Percentiles rank a stretch among this genome's conserved stretches.
Evolutionary conservation across 2,797 vertebrate genomes (phyloP).

Genomic region (Salmo trutta): DNA sequence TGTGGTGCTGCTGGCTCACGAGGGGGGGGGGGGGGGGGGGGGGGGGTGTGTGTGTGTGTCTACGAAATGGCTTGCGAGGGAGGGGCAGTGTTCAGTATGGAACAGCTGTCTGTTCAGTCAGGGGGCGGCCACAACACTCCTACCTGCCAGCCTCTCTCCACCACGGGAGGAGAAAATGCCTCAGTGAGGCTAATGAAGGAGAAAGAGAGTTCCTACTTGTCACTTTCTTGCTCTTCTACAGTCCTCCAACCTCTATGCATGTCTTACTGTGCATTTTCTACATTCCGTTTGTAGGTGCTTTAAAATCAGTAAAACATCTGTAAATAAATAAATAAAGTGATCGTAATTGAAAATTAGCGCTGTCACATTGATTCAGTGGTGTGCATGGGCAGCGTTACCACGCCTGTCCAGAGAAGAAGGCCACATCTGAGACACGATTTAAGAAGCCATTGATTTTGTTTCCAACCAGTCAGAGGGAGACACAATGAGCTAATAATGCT

Average conservation of each 20-base stretch:
- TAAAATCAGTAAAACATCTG: conserved; percentile 36
- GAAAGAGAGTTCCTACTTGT: neutral
- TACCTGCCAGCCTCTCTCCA: neutral
- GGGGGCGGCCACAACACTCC: conserved; percentile 20
- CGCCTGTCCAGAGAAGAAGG: conserved; percentile 46
- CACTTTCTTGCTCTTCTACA: conserved; percentile 11
- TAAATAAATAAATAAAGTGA: conserved; percentile 50
- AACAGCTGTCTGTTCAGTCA: conserved; percentile 48
- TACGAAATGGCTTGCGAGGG: conserved; percentile 17
- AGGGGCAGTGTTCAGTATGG: conserved; percentile 26
- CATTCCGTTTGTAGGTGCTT: conserved; percentile 14
- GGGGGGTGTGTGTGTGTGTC: neutral
- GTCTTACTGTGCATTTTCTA: neutral
- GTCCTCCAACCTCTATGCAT: neutral
- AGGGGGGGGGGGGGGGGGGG: conserved; percentile 19
- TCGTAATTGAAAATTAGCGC: conserved; percentile 51
- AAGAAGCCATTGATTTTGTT: conserved; percentile 58
- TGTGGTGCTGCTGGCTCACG: conserved; percentile 42
- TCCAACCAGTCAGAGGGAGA: conserved; percentile 39
- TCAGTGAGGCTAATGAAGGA: conserved; percentile 18
- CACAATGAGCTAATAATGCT: conserved; percentile 51
- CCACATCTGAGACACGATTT: conserved; percentile 46
- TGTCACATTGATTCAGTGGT: conserved; percentile 52
- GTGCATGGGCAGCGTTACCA: conserved; percentile 47
- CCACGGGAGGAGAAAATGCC: neutral